A percentile compares a stretch with the other conserved stretches of the same genome.
phyloP scores from a whole-genome alignment of 2,888 invertebrate species.

The Cosmorhoe ocellata region DNA sequence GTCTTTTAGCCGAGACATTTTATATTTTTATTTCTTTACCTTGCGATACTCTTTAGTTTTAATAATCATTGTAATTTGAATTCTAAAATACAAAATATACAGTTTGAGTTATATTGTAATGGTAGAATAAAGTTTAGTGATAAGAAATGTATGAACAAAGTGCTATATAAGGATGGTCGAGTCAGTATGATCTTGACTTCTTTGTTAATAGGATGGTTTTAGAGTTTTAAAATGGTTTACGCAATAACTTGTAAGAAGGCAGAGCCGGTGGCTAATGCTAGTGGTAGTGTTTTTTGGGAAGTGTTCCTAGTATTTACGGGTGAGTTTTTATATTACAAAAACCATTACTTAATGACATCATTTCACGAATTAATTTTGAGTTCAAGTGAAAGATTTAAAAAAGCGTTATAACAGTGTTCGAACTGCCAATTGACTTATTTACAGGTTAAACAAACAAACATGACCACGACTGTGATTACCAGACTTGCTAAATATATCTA shows the following conservation, averaged over 20 bases:
- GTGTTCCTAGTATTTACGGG: conserved; percentile 22
- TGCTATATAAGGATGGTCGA: conserved; percentile 22
- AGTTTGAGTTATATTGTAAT: conserved; percentile 1
- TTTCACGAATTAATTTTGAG: too few relatives aligned
- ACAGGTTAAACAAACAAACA: too few relatives aligned
- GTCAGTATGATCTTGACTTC: conserved; percentile 13
- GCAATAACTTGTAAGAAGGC: conserved; percentile 14
- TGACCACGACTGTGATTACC: too few relatives aligned
- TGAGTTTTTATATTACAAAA: conserved; percentile 5
- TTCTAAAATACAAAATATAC: conserved; percentile 12
- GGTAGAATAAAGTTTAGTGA: conserved; percentile 3
- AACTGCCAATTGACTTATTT: too few relatives aligned
- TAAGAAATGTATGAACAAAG: conserved; percentile 28
- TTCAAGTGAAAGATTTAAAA: too few relatives aligned
- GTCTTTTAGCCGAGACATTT: neutral
- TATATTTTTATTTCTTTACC: conserved; percentile 7
- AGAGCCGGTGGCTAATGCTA: neutral
- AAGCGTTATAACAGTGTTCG: too few relatives aligned
- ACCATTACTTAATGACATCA: too few relatives aligned
- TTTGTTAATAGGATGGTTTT: conserved; percentile 5
- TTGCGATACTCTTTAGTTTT: conserved; percentile 1
- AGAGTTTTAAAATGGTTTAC: conserved; percentile 26
- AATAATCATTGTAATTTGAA: conserved; percentile 5
- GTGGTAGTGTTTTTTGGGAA: conserved; percentile 20
- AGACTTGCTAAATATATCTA: too few relatives aligned